Base-by-base conservation (phyloP, 2,797 vertebrate genomes). In the Manis pentadactyla region DNA sequence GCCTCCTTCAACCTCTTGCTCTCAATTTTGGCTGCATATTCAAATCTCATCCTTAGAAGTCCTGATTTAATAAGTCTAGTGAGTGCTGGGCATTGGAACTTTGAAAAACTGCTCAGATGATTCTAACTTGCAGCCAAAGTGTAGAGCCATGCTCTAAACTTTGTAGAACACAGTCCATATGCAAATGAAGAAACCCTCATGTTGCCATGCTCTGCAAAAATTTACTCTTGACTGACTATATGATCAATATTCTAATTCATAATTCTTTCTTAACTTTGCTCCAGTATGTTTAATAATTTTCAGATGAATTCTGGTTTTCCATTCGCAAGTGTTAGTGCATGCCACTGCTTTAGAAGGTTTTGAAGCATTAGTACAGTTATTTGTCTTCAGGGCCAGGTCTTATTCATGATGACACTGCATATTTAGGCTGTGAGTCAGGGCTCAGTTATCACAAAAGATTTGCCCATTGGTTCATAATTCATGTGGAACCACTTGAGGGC, bases 241-340 rank as follows among this genome's bases (percentile, higher is more conserved):
- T 59, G n/a, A 92, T 53, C 61, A 77, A 25, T 77, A 7, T 87
- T 79, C 51, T 71, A 96, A 93, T 46, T 86, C 37, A 59, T 86
- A 92, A 61, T 84, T 88, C 49, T 89, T 95, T 95, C 66, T 94
- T 94, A 85, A 84, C 23, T 85, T 95, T 78, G 53, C 49, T 78
- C 15, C 63, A 82, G 46, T 29, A 42, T 42, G 10, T 95, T 93
- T 91, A 95, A 63, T 89, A 82, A 74, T 94, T 93, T 29, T 51
- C 42, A 88, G 68, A 73, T 83, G 55, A 85, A n/a, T 82, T 88
- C 61, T 93, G 79, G 31, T 86, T 95, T 95, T 89, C 73, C 39
- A 93, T 93, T 83, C 46, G 42, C 42, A 87, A 94, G 55, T 63
- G 31, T 55, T 77, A 89, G 34, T 89, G 94, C 49, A 39, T 18